Percentiles rank a stretch among this genome's conserved stretches.
phyloP scores from a whole-genome alignment of 37 sponge, comb jelly and placozoan species.

The Eunapius fragilis region DNA sequence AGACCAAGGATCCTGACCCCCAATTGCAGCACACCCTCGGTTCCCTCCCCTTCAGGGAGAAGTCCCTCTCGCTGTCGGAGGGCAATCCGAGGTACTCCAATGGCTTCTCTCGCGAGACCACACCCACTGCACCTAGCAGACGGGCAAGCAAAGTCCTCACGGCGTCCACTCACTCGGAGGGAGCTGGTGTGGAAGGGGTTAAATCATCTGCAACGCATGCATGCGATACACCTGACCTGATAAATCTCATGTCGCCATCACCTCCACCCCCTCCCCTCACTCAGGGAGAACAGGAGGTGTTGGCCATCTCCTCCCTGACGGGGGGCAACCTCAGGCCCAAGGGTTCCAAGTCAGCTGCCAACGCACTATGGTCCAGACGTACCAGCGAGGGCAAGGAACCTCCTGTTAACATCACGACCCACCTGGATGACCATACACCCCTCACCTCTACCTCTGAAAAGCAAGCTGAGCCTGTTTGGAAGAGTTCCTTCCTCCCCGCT shows the following conservation, averaged over 20 bases:
- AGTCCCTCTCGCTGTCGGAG: neutral
- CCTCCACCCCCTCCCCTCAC: neutral
- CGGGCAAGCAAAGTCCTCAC: neutral
- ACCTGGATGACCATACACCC: neutral
- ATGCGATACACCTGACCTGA: neutral
- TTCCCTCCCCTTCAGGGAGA: constrained; percentile 1
- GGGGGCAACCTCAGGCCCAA: neutral
- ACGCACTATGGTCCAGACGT: neutral
- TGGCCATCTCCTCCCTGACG: neutral
- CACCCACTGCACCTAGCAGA: neutral
- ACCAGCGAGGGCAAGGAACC: neutral
- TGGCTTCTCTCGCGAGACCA: neutral
- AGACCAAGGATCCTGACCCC: neutral
- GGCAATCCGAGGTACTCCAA: neutral
- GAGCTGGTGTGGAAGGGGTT: too few species aligned
- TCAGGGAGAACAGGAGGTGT: too few species aligned
- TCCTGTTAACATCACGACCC: too few species aligned
- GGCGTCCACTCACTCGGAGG: neutral
- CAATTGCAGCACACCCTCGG: neutral
- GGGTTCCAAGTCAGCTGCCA: neutral
- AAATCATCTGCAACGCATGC: too few species aligned
- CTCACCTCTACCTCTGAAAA: neutral
- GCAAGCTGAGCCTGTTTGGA: neutral
- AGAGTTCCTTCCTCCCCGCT: neutral
- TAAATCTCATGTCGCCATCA: neutral